phyloP scores from a whole-genome alignment of 2,797 vertebrate species.

The Coregonus suidteri region DNA sequence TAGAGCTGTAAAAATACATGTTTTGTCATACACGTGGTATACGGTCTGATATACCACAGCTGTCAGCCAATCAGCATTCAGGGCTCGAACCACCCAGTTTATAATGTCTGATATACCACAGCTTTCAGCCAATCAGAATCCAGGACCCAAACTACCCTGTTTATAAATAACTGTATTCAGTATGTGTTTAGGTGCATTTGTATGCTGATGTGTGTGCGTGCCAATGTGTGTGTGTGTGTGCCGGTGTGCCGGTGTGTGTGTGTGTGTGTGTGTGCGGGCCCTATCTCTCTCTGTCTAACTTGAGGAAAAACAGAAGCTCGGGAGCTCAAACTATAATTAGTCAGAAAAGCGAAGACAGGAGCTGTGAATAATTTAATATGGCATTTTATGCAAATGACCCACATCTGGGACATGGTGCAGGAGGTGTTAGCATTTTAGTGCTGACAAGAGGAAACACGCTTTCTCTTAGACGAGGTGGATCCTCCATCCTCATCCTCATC shows the following conservation, averaged over 20 bases:
- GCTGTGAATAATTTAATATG: conserved; percentile 75
- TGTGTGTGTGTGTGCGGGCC: background rate
- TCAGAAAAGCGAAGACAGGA: conserved; percentile 70
- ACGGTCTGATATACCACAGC: no score
- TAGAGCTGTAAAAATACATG: no score
- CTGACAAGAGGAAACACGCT: conserved; percentile 61
- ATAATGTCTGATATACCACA: no score
- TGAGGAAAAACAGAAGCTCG: conserved; percentile 45
- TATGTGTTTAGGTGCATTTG: background rate
- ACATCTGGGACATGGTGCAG: conserved; percentile 68
- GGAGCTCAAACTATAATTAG: conserved; percentile 71
- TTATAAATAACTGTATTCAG: no score
- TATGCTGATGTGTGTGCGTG: background rate
- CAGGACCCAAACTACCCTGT: no score
- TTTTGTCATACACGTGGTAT: no score
- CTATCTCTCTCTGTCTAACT: conserved; percentile 37
- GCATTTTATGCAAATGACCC: conserved; percentile 74
- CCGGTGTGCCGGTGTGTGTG: background rate
- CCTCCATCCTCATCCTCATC: conserved; percentile 33
- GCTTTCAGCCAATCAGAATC: no score
- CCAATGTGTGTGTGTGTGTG: background rate
- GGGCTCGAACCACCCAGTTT: no score
- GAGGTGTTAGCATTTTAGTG: conserved; percentile 66
- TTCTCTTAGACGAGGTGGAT: conserved; percentile 53
- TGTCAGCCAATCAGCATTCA: no score